Percentiles rank a stretch among this genome's conserved stretches.
Evolutionary conservation across 1,140 invertebrate species (phyloP).

Genomic region (Listronotus oregonensis): DNA sequence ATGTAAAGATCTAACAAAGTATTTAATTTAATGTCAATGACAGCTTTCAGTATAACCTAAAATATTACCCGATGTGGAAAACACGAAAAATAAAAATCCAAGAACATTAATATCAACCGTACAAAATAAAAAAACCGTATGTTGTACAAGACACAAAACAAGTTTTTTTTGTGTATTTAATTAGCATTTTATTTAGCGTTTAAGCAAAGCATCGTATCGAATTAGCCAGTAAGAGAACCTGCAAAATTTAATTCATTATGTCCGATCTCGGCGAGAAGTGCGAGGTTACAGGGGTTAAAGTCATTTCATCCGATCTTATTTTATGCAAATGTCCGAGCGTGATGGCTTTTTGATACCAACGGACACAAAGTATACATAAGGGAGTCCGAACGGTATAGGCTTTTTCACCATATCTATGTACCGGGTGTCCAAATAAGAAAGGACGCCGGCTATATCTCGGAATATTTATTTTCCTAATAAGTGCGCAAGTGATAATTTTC

Average conservation of each 20-base stretch:
- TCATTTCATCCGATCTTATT: conserved; percentile 32
- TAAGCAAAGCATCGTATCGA: conserved; percentile 39
- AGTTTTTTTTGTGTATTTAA: conserved; percentile 38
- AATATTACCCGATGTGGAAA: too few relatives aligned
- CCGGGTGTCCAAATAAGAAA: too few relatives aligned
- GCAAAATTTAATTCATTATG: conserved; percentile 38
- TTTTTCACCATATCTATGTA: too few relatives aligned
- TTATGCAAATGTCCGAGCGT: conserved; percentile 32
- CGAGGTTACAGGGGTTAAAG: conserved; percentile 39
- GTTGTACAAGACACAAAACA: conserved; percentile 28
- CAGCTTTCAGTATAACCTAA: too few relatives aligned
- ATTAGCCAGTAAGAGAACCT: conserved; percentile 28
- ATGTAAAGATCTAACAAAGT: too few relatives aligned
- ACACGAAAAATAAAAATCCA: conserved; percentile 17
- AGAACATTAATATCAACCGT: conserved; percentile 21
- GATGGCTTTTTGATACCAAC: not conserved
- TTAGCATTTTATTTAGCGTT: conserved; percentile 41
- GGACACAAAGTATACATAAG: too few relatives aligned
- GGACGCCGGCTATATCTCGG: too few relatives aligned
- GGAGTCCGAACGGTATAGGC: too few relatives aligned
- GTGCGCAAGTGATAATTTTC: too few relatives aligned
- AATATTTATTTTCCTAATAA: too few relatives aligned
- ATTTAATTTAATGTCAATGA: too few relatives aligned
- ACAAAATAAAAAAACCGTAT: conserved; percentile 22
- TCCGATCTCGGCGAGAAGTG: conserved; percentile 36